phyloP scores from a whole-genome alignment of 30 jellyfish, hydroid and myxozoan species.

The Chrysaora quinquecirrha region DNA sequence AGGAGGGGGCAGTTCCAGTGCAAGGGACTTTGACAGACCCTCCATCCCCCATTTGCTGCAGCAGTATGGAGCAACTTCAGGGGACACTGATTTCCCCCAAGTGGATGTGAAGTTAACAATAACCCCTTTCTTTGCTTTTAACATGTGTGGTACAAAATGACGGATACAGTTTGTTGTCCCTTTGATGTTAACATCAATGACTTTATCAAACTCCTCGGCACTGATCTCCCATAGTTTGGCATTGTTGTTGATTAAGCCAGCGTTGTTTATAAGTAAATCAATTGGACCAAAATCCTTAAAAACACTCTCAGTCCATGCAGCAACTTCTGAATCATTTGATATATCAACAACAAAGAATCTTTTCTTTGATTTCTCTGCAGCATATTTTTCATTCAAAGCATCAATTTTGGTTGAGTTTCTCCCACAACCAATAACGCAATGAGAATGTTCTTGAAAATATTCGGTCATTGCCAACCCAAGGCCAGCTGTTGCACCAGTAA shows the following conservation, averaged over 20 bases:
- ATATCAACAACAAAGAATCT: slow-evolving; percentile 62
- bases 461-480: slow-evolving; percentile 76
- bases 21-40: slow-evolving; percentile 78
- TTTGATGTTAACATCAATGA: slow-evolving; percentile 76
- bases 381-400: slow-evolving; percentile 39
- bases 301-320: slow-evolving; percentile 52
- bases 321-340: slow-evolving; percentile 41
- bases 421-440: slow-evolving; percentile 83
- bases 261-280: slow-evolving; percentile 77
- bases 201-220: slow-evolving; percentile 63
- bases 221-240: slow-evolving; percentile 64
- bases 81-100: slow-evolving; percentile 78
- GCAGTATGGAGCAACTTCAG: slow-evolving; percentile 86
- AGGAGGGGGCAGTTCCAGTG: slow-evolving; percentile 87
- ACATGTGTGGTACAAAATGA: slow-evolving; percentile 76
- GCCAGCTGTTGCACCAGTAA: slow-evolving; percentile 85
- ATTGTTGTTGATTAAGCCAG: slow-evolving; percentile 47
- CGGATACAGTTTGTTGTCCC: slow-evolving; percentile 76
- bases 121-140: slow-evolving; percentile 72
- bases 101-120: slow-evolving; percentile 77
- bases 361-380: not conserved
- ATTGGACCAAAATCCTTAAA: slow-evolving; percentile 52
- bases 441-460: slow-evolving; percentile 44
- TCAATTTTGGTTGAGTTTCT: slow-evolving; percentile 49
- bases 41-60: slow-evolving; percentile 91